Conservation (phyloP, 1,140 invertebrate species). For the Habropoda laboriosa region DNA sequence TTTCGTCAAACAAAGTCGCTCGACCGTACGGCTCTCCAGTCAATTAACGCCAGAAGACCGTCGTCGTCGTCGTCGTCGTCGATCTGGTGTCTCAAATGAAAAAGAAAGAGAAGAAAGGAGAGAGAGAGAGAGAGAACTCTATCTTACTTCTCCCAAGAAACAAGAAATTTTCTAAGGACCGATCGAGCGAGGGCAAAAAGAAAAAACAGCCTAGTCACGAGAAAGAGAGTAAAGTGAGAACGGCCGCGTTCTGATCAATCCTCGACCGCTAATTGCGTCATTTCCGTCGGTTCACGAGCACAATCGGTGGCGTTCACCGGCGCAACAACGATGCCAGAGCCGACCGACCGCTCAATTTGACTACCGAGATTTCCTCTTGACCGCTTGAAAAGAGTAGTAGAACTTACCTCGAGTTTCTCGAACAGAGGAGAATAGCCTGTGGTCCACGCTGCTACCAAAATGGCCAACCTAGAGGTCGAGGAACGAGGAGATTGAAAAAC, state of each 20-base stretch:
- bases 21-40: conserved; percentile 61
- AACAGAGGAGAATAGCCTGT: neutral
- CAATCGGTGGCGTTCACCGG: too few species aligned
- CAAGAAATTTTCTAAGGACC: conserved; percentile 31
- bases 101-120: neutral
- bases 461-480: conserved; percentile 40
- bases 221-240: conserved; percentile 12
- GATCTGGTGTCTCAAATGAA: conserved; percentile 24
- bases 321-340: neutral
- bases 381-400: neutral
- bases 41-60: conserved; percentile 62
- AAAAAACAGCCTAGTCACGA: neutral
- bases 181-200: conserved; percentile 5
- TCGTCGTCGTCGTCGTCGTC: too few species aligned
- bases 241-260: conserved; percentile 37
- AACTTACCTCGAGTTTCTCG: neutral
- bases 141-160: conserved; percentile 29
- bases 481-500: conserved; percentile 42
- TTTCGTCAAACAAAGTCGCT: conserved; percentile 68
- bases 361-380: neutral
- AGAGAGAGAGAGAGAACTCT: neutral
- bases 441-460: neutral
- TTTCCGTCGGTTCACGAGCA: conserved; percentile 30
- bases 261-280: conserved; percentile 40
- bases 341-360: conserved; percentile 1